Evolutionary conservation across 2,888 invertebrate species (phyloP).

Genomic region (Trichacis sp.): DNA sequence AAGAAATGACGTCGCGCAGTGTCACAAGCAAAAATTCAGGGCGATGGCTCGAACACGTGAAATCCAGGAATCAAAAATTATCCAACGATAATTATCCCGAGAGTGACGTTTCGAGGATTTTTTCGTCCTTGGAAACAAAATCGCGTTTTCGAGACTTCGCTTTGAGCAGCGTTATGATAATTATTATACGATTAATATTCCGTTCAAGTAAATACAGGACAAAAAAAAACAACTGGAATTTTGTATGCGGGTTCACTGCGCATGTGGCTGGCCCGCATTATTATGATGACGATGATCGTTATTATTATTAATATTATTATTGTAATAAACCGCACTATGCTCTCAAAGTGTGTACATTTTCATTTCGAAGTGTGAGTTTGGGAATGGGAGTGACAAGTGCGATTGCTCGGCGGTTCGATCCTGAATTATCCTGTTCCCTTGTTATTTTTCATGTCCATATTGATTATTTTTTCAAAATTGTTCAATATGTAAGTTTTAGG

Average conservation of each 20-base stretch:
- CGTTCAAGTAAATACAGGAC: slow-evolving; percentile 47
- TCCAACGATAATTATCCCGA: too few species aligned
- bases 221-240: slow-evolving; percentile 54
- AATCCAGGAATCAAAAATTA: too few species aligned
- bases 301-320: slow-evolving; percentile 52
- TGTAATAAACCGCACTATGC: slow-evolving; percentile 66
- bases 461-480: too few species aligned
- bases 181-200: slow-evolving; percentile 50
- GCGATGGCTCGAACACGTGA: too few species aligned
- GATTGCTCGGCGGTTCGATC: neutral
- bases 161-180: slow-evolving; percentile 39
- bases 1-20: too few species aligned
- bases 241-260: slow-evolving; percentile 55
- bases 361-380: slow-evolving; percentile 15
- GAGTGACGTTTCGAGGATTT: too few species aligned
- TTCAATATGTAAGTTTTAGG: too few species aligned
- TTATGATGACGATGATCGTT: slow-evolving; percentile 49
- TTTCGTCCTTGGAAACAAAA: neutral
- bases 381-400: neutral
- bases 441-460: too few species aligned
- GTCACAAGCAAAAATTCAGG: too few species aligned
- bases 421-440: neutral
- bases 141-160: slow-evolving; percentile 30
- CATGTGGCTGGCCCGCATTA: slow-evolving; percentile 46
- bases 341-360: slow-evolving; percentile 54